Conservation (phyloP, 2,797 vertebrate genomes). For the Esox lucius region DNA sequence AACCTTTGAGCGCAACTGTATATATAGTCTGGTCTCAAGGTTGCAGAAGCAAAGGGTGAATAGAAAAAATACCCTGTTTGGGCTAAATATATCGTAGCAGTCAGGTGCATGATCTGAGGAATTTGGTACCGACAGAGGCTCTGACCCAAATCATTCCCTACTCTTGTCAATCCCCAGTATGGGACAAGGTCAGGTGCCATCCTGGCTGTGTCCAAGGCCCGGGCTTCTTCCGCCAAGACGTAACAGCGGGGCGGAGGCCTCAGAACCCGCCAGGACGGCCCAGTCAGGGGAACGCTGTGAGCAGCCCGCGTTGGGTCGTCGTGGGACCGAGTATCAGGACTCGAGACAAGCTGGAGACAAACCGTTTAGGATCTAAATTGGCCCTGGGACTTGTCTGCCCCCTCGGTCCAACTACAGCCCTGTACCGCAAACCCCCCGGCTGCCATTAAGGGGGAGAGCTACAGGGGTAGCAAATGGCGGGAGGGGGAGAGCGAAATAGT, state of each 20-base stretch:
- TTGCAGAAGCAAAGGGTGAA: too few species aligned
- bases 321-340: constrained; percentile 67
- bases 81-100: neutral
- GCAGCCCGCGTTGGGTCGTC: constrained; percentile 61
- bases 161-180: too few species aligned
- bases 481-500: too few species aligned
- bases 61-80: too few species aligned
- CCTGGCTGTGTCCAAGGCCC: constrained; percentile 15
- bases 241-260: constrained; percentile 48
- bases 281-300: constrained; percentile 62
- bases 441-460: constrained; percentile 74
- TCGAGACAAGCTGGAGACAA: constrained; percentile 78
- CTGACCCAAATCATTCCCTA: too few species aligned
- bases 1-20: too few species aligned
- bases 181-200: neutral
- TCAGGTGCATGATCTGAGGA: too few species aligned
- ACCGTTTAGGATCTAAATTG: constrained; percentile 83
- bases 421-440: constrained; percentile 65
- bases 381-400: constrained; percentile 76
- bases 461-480: neutral
- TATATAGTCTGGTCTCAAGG: too few species aligned
- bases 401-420: constrained; percentile 68
- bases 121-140: too few species aligned
- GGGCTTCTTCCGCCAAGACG: constrained; percentile 28
- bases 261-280: constrained; percentile 69